Conservation (phyloP, 2,888 invertebrate species). For the Pomacea canaliculata region DNA sequence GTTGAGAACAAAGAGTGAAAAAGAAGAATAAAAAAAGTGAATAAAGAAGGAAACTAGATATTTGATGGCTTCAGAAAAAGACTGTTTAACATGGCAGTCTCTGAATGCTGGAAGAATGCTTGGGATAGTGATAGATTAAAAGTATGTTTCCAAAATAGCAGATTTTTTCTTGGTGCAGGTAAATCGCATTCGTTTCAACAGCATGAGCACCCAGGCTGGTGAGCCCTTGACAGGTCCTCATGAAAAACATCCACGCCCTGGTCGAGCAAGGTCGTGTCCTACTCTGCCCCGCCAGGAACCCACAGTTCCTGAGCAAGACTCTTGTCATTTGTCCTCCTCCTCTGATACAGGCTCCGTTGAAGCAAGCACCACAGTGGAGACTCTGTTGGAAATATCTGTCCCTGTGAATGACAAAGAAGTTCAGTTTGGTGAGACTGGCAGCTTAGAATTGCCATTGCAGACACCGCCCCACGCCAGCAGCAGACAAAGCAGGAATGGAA, state of each 20-base stretch:
- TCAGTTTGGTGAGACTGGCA: too few relatives aligned
- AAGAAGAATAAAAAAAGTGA: too few relatives aligned
- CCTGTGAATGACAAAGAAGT: too few relatives aligned
- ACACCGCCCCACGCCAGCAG: neutral
- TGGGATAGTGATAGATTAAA: too few relatives aligned
- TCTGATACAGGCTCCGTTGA: neutral
- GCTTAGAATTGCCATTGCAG: neutral
- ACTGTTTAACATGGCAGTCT: too few relatives aligned
- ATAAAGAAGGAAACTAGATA: too few relatives aligned
- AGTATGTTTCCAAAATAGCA: too few relatives aligned
- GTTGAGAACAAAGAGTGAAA: too few relatives aligned
- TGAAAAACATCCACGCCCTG: conserved; percentile 10
- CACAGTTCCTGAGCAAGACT: too few relatives aligned
- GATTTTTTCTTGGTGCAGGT: conserved; percentile 11
- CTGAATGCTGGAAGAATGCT: too few relatives aligned
- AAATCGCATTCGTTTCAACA: conserved; percentile 38
- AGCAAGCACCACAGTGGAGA: conserved; percentile 12
- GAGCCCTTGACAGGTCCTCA: conserved; percentile 11
- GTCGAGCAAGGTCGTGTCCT: conserved; percentile 34
- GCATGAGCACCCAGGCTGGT: conserved; percentile 33
- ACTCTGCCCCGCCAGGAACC: conserved; percentile 17
- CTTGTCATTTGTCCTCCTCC: neutral
- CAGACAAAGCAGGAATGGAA: conserved; percentile 33
- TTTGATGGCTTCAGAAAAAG: too few relatives aligned
- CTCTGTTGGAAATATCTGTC: neutral